Percentiles rank a stretch among this genome's conserved stretches.
Conservation (phyloP, 2,113 vertebrate genomes). For the Poicephalus meyeri region DNA sequence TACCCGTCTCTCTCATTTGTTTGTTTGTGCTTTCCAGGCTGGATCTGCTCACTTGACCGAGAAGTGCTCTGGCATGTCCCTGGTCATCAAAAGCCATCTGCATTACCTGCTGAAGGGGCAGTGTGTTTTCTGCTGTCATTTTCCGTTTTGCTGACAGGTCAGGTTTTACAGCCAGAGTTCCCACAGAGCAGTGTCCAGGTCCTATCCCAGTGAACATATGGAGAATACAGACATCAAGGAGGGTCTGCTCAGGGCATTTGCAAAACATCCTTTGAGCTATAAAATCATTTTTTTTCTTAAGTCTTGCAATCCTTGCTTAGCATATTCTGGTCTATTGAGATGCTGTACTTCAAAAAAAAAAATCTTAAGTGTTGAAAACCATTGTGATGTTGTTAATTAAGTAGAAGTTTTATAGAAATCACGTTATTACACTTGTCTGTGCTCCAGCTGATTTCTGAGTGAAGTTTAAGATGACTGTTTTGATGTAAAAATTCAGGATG, state of each 20-base stretch:
- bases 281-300: not conserved
- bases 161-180: not conserved
- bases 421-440: not conserved
- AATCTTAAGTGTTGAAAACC: not conserved
- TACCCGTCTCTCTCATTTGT: rapidly evolving
- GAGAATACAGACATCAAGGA: not conserved
- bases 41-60: not conserved
- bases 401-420: not conserved
- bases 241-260: not conserved
- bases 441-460: not conserved
- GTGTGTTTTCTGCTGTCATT: not conserved
- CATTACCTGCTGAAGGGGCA: not conserved
- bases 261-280: not conserved
- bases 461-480: not conserved
- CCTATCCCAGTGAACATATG: not conserved
- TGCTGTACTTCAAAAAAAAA: not conserved
- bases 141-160: not conserved
- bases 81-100: not conserved
- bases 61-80: not conserved
- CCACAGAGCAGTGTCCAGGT: not conserved
- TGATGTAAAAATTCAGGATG: not conserved
- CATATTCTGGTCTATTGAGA: not conserved
- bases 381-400: not conserved
- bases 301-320: not conserved
- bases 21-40: not conserved